Evolutionary conservation across 1,140 invertebrate genomes (phyloP), one percentile per base, ranked within the genome.

Genomic region (Caerostris darwini): DNA sequence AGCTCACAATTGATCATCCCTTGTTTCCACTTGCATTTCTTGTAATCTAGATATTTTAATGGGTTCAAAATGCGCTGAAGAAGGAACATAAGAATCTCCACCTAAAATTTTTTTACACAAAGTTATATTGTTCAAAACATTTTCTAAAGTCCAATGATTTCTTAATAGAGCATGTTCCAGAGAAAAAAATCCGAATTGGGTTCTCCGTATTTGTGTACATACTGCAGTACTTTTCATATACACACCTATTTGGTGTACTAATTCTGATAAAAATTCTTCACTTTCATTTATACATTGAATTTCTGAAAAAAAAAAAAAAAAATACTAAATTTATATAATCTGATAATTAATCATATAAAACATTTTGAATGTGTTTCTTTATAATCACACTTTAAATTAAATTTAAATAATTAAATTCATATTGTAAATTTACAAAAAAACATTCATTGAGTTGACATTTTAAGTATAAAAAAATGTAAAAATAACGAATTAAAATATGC

Each of bases 211-310:
- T 82, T 97, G 97, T 0, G 97, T 97, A 95, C 98, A 98, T 93
- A 98, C 97, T 3, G 99, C 99, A n/a, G 97, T 97, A 56, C 97
- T 97, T 95, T 97, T 97, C 50, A 99, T 95, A 95, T 97, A 97
- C 0, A 98, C 95, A 3, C 98, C 99, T 82, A 99, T 96, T 92
- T 99, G 97, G 95, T 98, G 97, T 7, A 99, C 96, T 12, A 99
- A 95, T 7, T 97, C 96, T 95, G 97, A 97, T 10, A 99, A 96
- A 95, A 98, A 99, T 34, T 97, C 96, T 94, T 98, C 97, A 94
- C 97, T 96, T 96, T 99, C 98, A 96, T 99, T 99, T 58, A 98
- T 97, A 85, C 97, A 97, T 95, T 98, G 97, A 34, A 99, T 96
- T 96, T 99, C 98, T 97, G 96, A 94, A 97, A 97, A 95, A 88